Evolutionary conservation across 2,888 invertebrate genomes (phyloP).

Genomic region (Abrostola tripartita): DNA sequence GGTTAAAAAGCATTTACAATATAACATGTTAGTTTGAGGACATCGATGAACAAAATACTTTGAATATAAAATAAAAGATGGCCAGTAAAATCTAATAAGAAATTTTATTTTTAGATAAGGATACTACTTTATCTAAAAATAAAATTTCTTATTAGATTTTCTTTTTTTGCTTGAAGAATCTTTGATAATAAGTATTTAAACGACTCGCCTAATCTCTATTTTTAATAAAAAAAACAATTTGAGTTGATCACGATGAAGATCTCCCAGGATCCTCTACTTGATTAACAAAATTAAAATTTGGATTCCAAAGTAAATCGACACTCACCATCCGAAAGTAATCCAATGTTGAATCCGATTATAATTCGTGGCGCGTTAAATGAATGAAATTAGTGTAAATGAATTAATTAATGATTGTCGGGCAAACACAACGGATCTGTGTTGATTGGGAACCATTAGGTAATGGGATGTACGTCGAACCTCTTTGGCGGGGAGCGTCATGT

Average conservation of each 20-base stretch:
- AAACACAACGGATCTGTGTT: conserved; percentile 31
- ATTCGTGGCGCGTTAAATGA: conserved; percentile 33
- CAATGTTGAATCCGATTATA: conserved; percentile 34
- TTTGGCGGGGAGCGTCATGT: conserved; percentile 38
- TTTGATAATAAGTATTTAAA: conserved; percentile 1
- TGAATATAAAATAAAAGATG: no score
- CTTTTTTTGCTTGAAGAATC: conserved; percentile 7
- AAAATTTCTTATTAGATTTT: not conserved
- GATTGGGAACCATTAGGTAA: conserved; percentile 47
- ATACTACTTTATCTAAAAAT: no score
- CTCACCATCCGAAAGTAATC: conserved; percentile 46
- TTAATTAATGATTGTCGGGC: conserved; percentile 31
- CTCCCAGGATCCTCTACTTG: conserved; percentile 26
- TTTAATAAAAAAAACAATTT: conserved; percentile 41
- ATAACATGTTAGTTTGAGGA: no score
- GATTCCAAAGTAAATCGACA: conserved; percentile 36
- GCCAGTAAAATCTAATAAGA: no score
- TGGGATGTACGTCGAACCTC: conserved; percentile 48
- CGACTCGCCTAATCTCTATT: conserved; percentile 15
- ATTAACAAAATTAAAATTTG: conserved; percentile 50
- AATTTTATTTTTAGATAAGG: no score
- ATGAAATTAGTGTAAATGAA: conserved; percentile 35
- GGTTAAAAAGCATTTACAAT: no score
- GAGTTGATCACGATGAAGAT: conserved; percentile 28
- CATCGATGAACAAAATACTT: no score